These are phyloP conservation scores for Limnephilus auricula DNA, from an alignment of 2,888 invertebrate genomes.

Conservation along the genomic window DNA sequence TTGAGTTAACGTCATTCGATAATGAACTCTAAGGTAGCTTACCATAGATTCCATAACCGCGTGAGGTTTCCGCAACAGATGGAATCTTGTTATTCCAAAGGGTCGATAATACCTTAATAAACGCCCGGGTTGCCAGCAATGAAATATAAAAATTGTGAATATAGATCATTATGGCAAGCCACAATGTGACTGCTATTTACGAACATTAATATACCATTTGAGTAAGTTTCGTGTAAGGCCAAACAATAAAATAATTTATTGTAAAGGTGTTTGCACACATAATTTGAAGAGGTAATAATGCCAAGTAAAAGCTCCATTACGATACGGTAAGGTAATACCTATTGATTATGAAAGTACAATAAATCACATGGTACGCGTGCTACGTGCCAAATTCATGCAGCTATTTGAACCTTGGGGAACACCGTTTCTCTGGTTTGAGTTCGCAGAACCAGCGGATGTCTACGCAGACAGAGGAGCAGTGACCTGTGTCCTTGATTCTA, in stretches of 20 bases:
- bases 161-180: background rate
- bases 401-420: background rate
- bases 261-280: background rate
- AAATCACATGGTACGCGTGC: background rate
- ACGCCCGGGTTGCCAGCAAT: too few species aligned
- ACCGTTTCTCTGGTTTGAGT: background rate
- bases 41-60: too few species aligned
- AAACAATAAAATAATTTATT: background rate
- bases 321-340: background rate
- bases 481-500: conserved; percentile 27
- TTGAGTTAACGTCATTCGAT: too few species aligned
- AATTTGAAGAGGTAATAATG: background rate
- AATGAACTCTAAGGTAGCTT: too few species aligned
- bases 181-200: background rate
- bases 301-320: background rate
- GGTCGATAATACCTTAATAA: too few species aligned
- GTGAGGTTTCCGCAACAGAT: too few species aligned
- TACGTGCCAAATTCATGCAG: background rate
- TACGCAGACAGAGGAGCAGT: background rate
- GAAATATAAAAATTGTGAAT: too few species aligned
- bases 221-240: background rate
- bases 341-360: background rate
- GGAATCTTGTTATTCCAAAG: too few species aligned
- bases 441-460: background rate
- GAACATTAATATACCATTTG: background rate